Conservation (phyloP, 2,797 vertebrate species). For the Muraenolepis orangiensis region DNA sequence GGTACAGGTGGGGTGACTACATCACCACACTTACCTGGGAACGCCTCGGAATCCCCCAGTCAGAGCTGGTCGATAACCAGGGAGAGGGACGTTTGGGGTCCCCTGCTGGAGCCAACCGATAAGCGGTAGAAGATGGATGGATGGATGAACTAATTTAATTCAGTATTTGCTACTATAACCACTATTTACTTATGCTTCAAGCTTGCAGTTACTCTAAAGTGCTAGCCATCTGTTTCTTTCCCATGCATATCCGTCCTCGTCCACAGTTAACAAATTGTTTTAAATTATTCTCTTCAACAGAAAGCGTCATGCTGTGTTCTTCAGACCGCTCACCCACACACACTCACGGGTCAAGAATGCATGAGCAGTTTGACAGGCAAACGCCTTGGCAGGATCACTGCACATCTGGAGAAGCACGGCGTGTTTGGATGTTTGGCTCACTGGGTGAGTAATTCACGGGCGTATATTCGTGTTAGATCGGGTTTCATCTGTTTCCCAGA, state of each 20-base stretch:
- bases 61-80: no score
- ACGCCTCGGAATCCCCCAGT: no score
- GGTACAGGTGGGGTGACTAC: no score
- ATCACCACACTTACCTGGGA: no score
- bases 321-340: not conserved
- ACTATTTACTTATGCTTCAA: no score
- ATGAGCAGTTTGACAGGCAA: not conserved
- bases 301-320: not conserved
- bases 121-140: no score
- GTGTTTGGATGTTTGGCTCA: not conserved
- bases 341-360: not conserved
- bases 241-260: not conserved
- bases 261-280: not conserved
- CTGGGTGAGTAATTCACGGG: not conserved
- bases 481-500: not conserved
- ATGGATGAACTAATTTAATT: no score
- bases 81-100: no score
- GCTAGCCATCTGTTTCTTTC: not conserved
- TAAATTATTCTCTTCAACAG: not conserved
- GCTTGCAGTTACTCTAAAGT: no score
- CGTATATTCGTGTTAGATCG: not conserved
- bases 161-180: no score
- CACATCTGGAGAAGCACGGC: not conserved
- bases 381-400: not conserved
- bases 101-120: no score